A percentile compares a stretch with the other conserved stretches of the same genome.
These are phyloP conservation scores for Pseudobourletiella spinata DNA, from an alignment of 1,140 invertebrate species.

Conservation along the genomic window DNA sequence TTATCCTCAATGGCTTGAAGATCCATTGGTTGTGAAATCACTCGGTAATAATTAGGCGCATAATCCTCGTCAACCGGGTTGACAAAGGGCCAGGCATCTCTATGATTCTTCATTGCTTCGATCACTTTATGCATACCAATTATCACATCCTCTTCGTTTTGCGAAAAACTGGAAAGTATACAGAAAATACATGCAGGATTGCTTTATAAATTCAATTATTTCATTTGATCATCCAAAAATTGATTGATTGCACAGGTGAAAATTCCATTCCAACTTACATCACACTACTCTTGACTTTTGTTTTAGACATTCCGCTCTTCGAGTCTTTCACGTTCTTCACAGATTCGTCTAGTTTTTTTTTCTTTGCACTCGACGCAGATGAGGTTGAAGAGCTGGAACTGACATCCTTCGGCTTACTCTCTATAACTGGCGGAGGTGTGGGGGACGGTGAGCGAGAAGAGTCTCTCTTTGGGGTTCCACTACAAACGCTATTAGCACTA, in stretches of 20 bases:
- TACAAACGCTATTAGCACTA: not conserved
- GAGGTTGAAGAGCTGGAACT: not conserved
- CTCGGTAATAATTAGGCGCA: slow-evolving; percentile 71
- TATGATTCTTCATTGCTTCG: slow-evolving; percentile 69
- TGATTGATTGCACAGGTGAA: not conserved
- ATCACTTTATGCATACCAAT: slow-evolving; percentile 83
- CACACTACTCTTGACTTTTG: slow-evolving; percentile 38
- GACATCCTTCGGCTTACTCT: not conserved
- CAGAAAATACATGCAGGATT: not conserved
- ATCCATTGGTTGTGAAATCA: slow-evolving; percentile 63
- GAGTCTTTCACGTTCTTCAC: slow-evolving; percentile 13
- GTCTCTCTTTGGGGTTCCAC: slow-evolving; percentile 4
- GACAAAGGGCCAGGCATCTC: slow-evolving; percentile 85
- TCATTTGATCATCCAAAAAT: not conserved
- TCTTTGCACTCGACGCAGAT: not conserved
- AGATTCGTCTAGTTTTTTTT: slow-evolving; percentile 20
- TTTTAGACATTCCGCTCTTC: slow-evolving; percentile 35
- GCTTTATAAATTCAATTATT: not conserved
- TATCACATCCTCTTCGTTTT: slow-evolving; percentile 69
- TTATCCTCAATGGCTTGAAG: slow-evolving; percentile 78
- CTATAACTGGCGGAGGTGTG: not conserved
- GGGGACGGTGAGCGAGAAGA: not conserved
- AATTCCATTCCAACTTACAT: no score
- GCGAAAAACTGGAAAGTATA: slow-evolving; percentile 54
- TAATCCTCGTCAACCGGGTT: slow-evolving; percentile 84